phyloP scores from a whole-genome alignment of 2,113 vertebrate species.

The Arenaria interpres region DNA sequence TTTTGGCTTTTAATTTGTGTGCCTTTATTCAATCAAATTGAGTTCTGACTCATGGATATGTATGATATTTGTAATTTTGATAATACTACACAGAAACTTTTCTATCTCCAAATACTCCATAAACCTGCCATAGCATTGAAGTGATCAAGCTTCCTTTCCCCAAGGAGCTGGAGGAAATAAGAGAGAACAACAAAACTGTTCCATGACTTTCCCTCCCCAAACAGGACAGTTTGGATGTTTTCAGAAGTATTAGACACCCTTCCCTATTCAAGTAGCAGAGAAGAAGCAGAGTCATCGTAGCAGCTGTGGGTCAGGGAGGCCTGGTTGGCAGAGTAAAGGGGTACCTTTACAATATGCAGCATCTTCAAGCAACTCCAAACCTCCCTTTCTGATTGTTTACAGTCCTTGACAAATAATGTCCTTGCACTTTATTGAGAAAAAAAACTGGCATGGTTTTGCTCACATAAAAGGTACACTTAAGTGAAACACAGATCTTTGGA shows the following conservation, averaged over 20 bases:
- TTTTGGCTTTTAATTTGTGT: background rate
- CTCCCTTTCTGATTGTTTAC: background rate
- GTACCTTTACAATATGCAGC: background rate
- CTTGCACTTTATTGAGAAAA: background rate
- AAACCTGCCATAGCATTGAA: background rate
- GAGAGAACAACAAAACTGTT: background rate
- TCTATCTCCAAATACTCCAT: background rate
- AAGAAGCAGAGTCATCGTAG: background rate
- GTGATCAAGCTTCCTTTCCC: background rate
- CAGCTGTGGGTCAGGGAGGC: background rate
- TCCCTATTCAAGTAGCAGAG: background rate
- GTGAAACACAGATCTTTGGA: background rate
- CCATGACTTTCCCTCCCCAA: background rate
- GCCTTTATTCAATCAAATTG: background rate
- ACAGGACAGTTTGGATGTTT: background rate
- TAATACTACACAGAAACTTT: background rate
- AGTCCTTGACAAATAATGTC: background rate
- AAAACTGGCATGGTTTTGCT: background rate
- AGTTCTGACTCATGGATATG: background rate
- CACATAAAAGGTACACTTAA: background rate
- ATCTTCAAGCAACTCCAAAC: background rate
- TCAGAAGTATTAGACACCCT: background rate
- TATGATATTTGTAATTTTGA: background rate
- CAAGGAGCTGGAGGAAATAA: background rate
- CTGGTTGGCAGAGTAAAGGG: background rate